Evolutionary conservation across 2,113 vertebrate genomes (phyloP).

Genomic region (Bathybates hornii): DNA sequence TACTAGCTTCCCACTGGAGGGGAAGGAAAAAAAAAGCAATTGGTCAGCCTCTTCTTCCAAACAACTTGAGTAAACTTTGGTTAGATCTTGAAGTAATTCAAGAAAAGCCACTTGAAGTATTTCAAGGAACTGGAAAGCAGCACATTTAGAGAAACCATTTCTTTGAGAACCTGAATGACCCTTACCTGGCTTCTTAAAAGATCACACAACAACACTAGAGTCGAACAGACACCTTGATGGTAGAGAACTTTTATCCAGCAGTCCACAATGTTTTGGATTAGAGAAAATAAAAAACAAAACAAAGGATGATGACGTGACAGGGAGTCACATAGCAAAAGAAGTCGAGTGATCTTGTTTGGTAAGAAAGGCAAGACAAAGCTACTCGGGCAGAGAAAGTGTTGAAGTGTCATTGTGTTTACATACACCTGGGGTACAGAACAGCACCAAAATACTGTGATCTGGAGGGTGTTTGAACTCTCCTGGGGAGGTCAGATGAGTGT

Average conservation of each 20-base stretch:
- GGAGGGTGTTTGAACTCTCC: neutral
- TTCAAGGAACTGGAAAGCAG: constrained; percentile 56
- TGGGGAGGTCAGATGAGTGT: neutral
- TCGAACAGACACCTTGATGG: constrained; percentile 3
- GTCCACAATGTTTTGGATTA: neutral
- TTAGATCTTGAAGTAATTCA: constrained; percentile 53
- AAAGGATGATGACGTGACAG: neutral
- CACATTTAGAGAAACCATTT: constrained; percentile 30
- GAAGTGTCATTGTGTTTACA: constrained; percentile 24
- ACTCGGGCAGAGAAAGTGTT: constrained; percentile 23
- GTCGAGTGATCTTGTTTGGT: constrained; percentile 22
- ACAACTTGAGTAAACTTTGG: constrained; percentile 61
- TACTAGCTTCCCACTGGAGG: neutral
- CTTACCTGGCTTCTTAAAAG: constrained; percentile 30
- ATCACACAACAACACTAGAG: neutral
- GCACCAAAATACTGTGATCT: constrained; percentile 28
- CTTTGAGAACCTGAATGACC: constrained; percentile 36
- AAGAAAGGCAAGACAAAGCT: constrained; percentile 27
- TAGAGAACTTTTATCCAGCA: neutral
- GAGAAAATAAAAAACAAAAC: neutral
- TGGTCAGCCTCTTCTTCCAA: constrained; percentile 48
- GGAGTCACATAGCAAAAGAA: constrained; percentile 17
- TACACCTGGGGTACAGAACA: constrained; percentile 23
- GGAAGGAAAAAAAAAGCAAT: neutral
- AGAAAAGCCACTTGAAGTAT: constrained; percentile 52